phyloP scores from a whole-genome alignment of 2,113 vertebrate species.

The Azemiops feae region DNA sequence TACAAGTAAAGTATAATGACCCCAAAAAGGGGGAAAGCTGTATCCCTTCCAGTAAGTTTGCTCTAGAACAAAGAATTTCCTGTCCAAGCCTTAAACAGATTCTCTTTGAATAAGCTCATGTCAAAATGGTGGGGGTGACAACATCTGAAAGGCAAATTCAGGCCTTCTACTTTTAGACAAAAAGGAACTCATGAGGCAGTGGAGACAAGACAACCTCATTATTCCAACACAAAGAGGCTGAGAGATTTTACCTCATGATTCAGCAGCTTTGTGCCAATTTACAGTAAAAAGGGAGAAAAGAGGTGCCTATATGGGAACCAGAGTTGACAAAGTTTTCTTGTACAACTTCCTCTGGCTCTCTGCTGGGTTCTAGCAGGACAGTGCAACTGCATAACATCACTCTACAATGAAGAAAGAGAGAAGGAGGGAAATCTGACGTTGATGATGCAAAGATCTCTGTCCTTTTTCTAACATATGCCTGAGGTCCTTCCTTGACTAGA shows the following conservation, averaged over 20 bases:
- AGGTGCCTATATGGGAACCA: conserved; percentile 58
- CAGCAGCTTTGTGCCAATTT: conserved; percentile 66
- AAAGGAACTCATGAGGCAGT: conserved; percentile 50
- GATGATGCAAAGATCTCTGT: not conserved
- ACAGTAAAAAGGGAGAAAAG: conserved; percentile 56
- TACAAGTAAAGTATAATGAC: not conserved
- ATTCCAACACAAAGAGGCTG: conserved; percentile 52
- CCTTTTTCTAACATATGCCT: not conserved
- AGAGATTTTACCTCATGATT: conserved; percentile 54
- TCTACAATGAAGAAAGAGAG: conserved; percentile 39
- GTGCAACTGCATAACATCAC: conserved; percentile 47
- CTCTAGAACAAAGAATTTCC: not conserved
- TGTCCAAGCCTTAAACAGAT: not conserved
- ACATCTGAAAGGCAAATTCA: conserved; percentile 37
- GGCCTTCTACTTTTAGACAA: conserved; percentile 48
- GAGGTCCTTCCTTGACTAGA: not conserved
- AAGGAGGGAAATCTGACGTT: not conserved
- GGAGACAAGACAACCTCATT: conserved; percentile 29
- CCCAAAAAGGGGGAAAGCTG: not conserved
- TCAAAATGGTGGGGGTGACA: not conserved
- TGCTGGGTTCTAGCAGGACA: conserved; percentile 57
- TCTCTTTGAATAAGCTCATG: not conserved
- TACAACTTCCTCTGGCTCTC: conserved; percentile 67
- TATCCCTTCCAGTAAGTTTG: not conserved
- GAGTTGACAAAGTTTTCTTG: conserved; percentile 65